phyloP scores from a whole-genome alignment of 2,888 invertebrate genomes.

The Portevinia maculata region DNA sequence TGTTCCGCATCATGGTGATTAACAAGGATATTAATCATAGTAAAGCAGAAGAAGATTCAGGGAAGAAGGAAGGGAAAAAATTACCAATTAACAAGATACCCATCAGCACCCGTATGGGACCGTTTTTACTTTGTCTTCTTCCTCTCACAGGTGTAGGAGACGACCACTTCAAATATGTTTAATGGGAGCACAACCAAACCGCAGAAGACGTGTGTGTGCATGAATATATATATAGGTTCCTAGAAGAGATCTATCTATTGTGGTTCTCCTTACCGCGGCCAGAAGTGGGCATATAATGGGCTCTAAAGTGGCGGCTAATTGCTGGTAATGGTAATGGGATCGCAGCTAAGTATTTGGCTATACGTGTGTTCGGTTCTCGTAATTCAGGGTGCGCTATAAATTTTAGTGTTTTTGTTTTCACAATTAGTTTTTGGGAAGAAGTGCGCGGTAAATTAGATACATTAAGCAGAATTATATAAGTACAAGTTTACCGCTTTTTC shows the following conservation, averaged over 20 bases:
- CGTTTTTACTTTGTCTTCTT: constrained; percentile 19
- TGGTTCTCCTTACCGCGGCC: constrained; percentile 39
- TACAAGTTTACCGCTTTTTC: constrained; percentile 45
- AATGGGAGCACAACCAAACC: constrained; percentile 51
- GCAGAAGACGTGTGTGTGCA: constrained; percentile 37
- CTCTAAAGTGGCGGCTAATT: constrained; percentile 73
- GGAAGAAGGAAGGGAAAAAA: constrained; percentile 38
- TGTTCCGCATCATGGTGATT: constrained; percentile 71
- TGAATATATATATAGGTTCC: constrained; percentile 45
- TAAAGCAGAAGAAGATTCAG: constrained; percentile 18
- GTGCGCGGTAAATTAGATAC: constrained; percentile 50
- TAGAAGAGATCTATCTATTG: constrained; percentile 64
- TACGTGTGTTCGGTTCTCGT: constrained; percentile 36
- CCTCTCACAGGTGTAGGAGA: constrained; percentile 42
- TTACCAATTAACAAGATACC: constrained; percentile 73
- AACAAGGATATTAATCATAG: constrained; percentile 74
- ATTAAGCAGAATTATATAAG: constrained; percentile 23
- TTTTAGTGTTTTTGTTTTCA: constrained; percentile 15
- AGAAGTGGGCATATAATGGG: constrained; percentile 67
- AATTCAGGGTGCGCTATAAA: constrained; percentile 63
- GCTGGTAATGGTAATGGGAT: constrained; percentile 70
- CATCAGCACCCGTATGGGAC: constrained; percentile 68
- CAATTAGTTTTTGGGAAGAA: constrained; percentile 8
- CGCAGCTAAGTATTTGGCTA: constrained; percentile 12
- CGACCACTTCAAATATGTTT: constrained; percentile 33